These are phyloP conservation scores for Ambastaia sidthimunki DNA, from an alignment of 2,797 vertebrate genomes.

Conservation along the genomic window DNA sequence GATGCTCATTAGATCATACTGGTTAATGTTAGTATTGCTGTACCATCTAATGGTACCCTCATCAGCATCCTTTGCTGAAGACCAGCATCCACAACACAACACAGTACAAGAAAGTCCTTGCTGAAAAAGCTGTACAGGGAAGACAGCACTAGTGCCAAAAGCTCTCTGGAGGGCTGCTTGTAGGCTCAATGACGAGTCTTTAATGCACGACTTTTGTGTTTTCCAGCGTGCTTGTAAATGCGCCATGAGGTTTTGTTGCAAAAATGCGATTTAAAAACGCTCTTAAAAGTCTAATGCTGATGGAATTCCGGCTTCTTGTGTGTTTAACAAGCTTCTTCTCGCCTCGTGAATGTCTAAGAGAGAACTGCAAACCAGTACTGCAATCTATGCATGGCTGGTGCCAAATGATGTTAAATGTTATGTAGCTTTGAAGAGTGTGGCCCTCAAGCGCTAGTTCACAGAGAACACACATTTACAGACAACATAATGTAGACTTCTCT, in stretches of 20 bases:
- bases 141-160: conserved; percentile 57
- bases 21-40: too few species aligned
- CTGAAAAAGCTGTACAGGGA: conserved; percentile 31
- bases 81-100: conserved; percentile 12
- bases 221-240: conserved; percentile 57
- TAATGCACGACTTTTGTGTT: conserved; percentile 54
- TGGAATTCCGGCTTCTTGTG: conserved; percentile 46
- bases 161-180: conserved; percentile 51
- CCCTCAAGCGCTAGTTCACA: conserved; percentile 27
- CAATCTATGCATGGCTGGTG: conserved; percentile 33
- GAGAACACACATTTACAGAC: conserved; percentile 22
- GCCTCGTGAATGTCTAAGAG: conserved; percentile 28
- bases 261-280: conserved; percentile 53
- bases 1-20: too few species aligned
- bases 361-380: conserved; percentile 31
- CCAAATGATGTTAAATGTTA: conserved; percentile 34
- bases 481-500: conserved; percentile 41
- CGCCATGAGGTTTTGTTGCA: conserved; percentile 37
- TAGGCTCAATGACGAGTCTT: conserved; percentile 53
- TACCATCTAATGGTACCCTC: too few species aligned
- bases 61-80: too few species aligned
- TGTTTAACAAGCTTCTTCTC: conserved; percentile 54
- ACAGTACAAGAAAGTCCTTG: conserved; percentile 63
- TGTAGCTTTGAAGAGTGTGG: conserved; percentile 33
- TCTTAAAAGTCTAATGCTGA: conserved; percentile 41